These are phyloP conservation scores for Xiphophorus couchianus DNA, from an alignment of 2,113 vertebrate species.

Conservation along the genomic window DNA sequence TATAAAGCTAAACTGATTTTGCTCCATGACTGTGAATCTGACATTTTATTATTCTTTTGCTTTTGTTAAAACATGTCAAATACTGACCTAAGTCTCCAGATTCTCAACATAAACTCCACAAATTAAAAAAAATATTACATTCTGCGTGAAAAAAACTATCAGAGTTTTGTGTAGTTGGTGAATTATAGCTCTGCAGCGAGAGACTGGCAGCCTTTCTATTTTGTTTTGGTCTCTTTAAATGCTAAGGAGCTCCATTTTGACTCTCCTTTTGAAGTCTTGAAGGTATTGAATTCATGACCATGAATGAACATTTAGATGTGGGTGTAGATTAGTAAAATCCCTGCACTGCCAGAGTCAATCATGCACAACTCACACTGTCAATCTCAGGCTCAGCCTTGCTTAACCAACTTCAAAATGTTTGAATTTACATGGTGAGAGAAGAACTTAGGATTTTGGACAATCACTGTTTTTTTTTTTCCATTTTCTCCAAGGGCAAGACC, in stretches of 20 bases:
- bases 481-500: not conserved
- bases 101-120: not conserved
- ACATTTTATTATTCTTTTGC: too few relatives aligned
- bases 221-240: conserved; percentile 2
- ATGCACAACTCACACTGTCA: not conserved
- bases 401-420: conserved; percentile 1
- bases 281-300: conserved; percentile 5
- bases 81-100: not conserved
- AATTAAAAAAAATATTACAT: not conserved
- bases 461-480: not conserved
- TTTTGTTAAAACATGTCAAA: too few relatives aligned
- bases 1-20: too few relatives aligned
- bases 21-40: too few relatives aligned
- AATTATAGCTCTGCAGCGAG: not conserved
- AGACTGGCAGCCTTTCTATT: not conserved
- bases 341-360: not conserved
- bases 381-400: not conserved
- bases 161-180: not conserved
- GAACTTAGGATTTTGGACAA: not conserved
- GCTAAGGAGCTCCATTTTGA: not conserved
- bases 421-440: not conserved
- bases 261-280: not conserved
- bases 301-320: conserved; percentile 18
- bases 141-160: not conserved
- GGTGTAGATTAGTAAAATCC: conserved; percentile 10